A percentile compares a stretch with the other conserved stretches of the same genome.
Evolutionary conservation across 1,140 invertebrate species (phyloP).

Genomic region (Macrotrachela quadricornifera): DNA sequence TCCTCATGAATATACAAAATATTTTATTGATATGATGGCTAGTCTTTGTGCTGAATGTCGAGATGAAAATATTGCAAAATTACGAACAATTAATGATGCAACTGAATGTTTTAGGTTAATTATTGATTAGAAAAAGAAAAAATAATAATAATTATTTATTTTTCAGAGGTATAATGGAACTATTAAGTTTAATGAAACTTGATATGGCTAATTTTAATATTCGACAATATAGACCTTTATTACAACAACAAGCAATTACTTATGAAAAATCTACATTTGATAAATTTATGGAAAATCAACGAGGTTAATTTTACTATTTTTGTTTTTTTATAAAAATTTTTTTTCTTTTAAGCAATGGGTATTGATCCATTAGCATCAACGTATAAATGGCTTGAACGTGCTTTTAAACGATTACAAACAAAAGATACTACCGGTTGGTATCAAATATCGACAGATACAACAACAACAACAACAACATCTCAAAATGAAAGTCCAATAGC

Average conservation of each 20-base stretch:
- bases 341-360: constrained; percentile 10
- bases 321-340: constrained; percentile 3
- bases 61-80: constrained; percentile 59
- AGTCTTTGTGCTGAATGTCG: constrained; percentile 74
- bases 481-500: no score
- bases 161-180: constrained; percentile 31
- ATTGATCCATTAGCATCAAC: constrained; percentile 54
- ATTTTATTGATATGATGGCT: constrained; percentile 63
- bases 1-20: constrained; percentile 59
- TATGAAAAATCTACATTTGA: constrained; percentile 74
- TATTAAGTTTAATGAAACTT: constrained; percentile 66
- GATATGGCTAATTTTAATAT: constrained; percentile 84
- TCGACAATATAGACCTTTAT: constrained; percentile 58
- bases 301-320: constrained; percentile 1
- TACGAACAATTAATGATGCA: constrained; percentile 50
- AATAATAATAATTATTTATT: not conserved
- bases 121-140: not conserved
- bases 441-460: constrained; percentile 3
- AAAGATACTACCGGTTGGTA: constrained; percentile 5
- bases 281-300: constrained; percentile 1
- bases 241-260: constrained; percentile 50
- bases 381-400: constrained; percentile 48
- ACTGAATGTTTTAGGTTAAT: constrained; percentile 59
- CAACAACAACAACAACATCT: constrained; percentile 2
- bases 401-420: constrained; percentile 26